A percentile compares a stretch with the other conserved stretches of the same genome.
Evolutionary conservation across 1,140 invertebrate genomes (phyloP).

Genomic region (Drosophila kepulauana): DNA sequence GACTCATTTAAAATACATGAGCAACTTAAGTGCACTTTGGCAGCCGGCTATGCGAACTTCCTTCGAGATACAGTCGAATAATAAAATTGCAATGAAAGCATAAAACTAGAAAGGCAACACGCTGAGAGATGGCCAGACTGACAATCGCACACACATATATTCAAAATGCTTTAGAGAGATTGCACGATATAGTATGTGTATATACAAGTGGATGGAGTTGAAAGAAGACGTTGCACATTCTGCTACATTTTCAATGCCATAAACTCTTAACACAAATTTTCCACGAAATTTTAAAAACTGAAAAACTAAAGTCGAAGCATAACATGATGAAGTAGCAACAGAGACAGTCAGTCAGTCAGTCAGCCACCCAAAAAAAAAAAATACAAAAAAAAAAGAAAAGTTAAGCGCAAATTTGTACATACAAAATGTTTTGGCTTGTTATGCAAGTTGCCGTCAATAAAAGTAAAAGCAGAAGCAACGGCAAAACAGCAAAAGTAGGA

Average conservation of each 20-base stretch:
- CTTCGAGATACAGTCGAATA: constrained; percentile 72
- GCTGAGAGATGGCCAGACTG: constrained; percentile 44
- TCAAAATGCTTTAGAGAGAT: constrained; percentile 42
- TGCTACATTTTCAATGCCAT: constrained; percentile 55
- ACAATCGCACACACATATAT: constrained; percentile 14
- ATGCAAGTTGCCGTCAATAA: constrained; percentile 63
- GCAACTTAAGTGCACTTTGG: constrained; percentile 84
- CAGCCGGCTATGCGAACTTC: constrained; percentile 73
- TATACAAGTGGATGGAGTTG: background rate
- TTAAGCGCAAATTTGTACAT: constrained; percentile 78
- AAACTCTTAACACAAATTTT: constrained; percentile 43
- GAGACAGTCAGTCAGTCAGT: constrained; percentile 7
- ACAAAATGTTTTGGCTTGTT: constrained; percentile 82
- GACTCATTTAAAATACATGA: constrained; percentile 85
- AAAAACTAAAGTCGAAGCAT: constrained; percentile 37
- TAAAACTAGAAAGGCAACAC: constrained; percentile 74
- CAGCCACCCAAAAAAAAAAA: constrained; percentile 15
- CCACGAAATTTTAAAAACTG: constrained; percentile 7
- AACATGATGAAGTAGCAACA: constrained; percentile 56
- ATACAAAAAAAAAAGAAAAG: constrained; percentile 44
- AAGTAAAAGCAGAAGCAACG: constrained; percentile 14
- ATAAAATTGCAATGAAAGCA: constrained; percentile 82
- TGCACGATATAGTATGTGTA: constrained; percentile 15
- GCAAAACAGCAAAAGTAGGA: constrained; percentile 13
- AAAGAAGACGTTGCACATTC: constrained; percentile 39